Base-by-base conservation (phyloP, 1,140 invertebrate species). In the Palaemon carinicauda region DNA sequence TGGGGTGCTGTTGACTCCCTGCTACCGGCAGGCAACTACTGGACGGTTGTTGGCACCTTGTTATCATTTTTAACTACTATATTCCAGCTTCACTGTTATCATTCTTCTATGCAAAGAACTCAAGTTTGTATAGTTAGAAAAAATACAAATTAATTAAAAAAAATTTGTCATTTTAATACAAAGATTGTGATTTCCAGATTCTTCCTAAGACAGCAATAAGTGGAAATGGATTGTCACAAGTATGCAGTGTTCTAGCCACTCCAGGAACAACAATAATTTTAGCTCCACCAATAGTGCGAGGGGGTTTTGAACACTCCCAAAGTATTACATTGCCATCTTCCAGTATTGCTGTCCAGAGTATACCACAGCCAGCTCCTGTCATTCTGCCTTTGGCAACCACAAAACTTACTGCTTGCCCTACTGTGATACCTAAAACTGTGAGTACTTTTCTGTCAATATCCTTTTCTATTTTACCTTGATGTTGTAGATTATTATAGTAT, bases 141-240 rank as follows among this genome's bases (percentile, higher is more conserved):
- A n/a, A n/a, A n/a, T n/a, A n/a, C n/a, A n/a, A n/a, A n/a, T n/a
- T n/a, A n/a, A n/a, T n/a, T n/a, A n/a, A n/a, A n/a, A n/a, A n/a
- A n/a, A n/a, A n/a, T n/a, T n/a, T n/a, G n/a, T n/a, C n/a, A n/a
- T n/a, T n/a, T n/a, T n/a, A n/a, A n/a, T n/a, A n/a, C n/a, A n/a
- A n/a, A n/a, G n/a, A n/a, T n/a, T n/a, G n/a, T n/a, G n/a, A 9
- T 7, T 83, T 77, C 41, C 82, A 83, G 82, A 83, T 83, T 75
- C 71, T 77, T 53, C 81, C 71, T 17, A 83, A 83, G 50, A 56
- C 50, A n/a, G 31, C 33, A 7, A 31, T 54, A 19, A 21, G 27
- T 19, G 52, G 77, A n/a, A 31, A 31, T 21, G 73, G 82, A 50
- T 0, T 60, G 17, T 31, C 82, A 75, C 71, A 77, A 21, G 52